Evolutionary conservation across 1,140 invertebrate genomes (phyloP).

Genomic region (Neodiprion fabricii): DNA sequence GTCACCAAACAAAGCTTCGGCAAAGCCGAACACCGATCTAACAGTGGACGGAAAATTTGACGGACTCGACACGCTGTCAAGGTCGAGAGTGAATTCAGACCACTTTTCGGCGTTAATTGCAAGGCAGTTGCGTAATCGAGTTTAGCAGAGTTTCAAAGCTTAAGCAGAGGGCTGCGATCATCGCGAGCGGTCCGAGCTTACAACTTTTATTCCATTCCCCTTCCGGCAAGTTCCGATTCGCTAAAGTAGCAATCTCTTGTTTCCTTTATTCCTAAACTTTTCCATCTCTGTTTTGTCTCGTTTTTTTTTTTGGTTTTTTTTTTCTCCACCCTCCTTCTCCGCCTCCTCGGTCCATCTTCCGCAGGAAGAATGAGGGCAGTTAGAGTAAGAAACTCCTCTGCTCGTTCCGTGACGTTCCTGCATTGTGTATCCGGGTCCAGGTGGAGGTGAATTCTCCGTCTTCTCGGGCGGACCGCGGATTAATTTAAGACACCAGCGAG

Average conservation of each 20-base stretch:
- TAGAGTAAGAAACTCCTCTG: neutral
- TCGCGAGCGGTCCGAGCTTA: neutral
- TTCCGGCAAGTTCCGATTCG: neutral
- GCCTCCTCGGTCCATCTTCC: neutral
- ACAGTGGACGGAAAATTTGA: no score
- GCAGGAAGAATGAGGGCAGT: no score
- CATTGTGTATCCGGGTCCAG: neutral
- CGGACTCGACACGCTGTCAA: no score
- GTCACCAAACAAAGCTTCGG: no score
- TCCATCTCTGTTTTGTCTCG: neutral
- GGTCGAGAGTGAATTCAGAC: no score
- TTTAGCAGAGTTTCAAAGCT: no score
- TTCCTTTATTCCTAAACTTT: conserved; percentile 5
- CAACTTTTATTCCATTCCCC: neutral
- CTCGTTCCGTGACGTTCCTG: neutral
- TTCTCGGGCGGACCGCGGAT: no score
- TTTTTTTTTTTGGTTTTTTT: neutral
- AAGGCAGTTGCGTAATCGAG: no score
- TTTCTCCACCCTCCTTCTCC: neutral
- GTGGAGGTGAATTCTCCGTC: neutral
- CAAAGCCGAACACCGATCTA: no score
- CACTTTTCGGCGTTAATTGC: no score
- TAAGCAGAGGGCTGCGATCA: neutral
- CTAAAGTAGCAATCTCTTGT: conserved; percentile 5
- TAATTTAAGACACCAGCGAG: no score